Percentiles rank a stretch among this genome's conserved stretches.
phyloP scores from a whole-genome alignment of 2,888 invertebrate species.

The Glyphotaelius pellucidus region DNA sequence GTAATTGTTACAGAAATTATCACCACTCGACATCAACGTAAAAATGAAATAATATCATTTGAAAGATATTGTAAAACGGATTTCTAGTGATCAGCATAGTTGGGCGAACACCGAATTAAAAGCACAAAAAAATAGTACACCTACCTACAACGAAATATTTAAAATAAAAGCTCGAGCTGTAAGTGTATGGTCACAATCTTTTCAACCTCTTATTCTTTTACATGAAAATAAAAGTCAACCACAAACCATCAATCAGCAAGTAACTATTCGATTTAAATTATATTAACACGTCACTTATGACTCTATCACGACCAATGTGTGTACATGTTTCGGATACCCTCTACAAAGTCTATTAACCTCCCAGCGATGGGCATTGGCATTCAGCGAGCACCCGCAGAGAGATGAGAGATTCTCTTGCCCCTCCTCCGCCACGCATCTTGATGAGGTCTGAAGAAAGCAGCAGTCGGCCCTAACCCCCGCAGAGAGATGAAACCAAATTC shows the following conservation, averaged over 20 bases:
- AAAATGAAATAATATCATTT: too few species aligned
- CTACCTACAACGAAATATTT: too few species aligned
- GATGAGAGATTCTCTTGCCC: background rate
- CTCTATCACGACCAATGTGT: background rate
- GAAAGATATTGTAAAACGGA: background rate
- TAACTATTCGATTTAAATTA: background rate
- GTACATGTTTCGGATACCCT: background rate
- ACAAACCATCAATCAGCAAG: background rate
- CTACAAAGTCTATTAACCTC: background rate
- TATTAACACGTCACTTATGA: background rate
- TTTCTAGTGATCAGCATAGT: background rate
- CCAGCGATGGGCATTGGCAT: background rate
- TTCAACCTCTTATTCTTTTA: background rate
- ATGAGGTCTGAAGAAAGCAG: slow-evolving; percentile 17
- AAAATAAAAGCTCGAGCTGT: too few species aligned
- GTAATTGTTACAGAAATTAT: background rate
- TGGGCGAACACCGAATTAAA: background rate
- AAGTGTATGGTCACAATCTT: background rate
- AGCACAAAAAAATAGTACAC: background rate
- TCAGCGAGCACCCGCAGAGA: background rate
- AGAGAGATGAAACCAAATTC: slow-evolving; percentile 35
- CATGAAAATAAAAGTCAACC: background rate
- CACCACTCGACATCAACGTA: too few species aligned
- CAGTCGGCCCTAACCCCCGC: background rate
- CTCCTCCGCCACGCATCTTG: background rate